These are phyloP conservation scores for Hydrolagus colliei DNA, from an alignment of 2,797 vertebrate genomes.

Conservation along the genomic window DNA sequence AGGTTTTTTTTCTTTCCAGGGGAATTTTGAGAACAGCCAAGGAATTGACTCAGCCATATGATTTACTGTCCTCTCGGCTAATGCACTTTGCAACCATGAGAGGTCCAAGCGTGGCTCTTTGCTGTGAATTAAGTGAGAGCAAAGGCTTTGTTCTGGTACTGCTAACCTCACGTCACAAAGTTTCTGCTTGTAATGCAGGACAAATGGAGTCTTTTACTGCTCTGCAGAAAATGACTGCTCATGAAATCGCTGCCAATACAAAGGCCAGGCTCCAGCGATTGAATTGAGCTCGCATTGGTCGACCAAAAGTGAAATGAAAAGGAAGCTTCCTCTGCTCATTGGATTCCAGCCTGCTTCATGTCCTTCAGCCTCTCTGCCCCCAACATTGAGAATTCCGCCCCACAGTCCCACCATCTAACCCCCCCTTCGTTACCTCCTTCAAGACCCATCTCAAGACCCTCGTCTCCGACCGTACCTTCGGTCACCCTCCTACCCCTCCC, in stretches of 20 bases:
- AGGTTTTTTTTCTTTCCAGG: constrained; percentile 19
- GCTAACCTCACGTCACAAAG: background rate
- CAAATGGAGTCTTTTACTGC: constrained; percentile 3
- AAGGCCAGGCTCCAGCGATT: background rate
- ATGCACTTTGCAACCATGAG: background rate
- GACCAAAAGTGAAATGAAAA: background rate
- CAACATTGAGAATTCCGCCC: no score
- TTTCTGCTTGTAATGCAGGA: constrained; percentile 15
- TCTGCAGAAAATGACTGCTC: background rate
- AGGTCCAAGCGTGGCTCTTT: background rate
- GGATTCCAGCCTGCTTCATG: no score
- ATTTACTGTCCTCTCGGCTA: constrained; percentile 10
- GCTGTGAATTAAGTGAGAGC: constrained; percentile 2
- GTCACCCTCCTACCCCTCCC: no score
- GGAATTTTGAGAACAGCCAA: constrained; percentile 18
- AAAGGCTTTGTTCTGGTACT: background rate
- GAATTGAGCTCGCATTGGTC: background rate
- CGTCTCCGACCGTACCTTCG: no score
- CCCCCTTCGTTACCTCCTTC: no score
- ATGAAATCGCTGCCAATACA: background rate
- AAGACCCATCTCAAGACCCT: no score
- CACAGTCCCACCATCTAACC: no score
- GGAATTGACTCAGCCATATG: constrained; percentile 1
- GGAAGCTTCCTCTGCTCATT: no score
- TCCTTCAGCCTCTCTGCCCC: no score